Percentiles rank a stretch among this genome's conserved stretches.
Evolutionary conservation across 2,888 invertebrate species (phyloP).

Genomic region (Campaea margaritaria): DNA sequence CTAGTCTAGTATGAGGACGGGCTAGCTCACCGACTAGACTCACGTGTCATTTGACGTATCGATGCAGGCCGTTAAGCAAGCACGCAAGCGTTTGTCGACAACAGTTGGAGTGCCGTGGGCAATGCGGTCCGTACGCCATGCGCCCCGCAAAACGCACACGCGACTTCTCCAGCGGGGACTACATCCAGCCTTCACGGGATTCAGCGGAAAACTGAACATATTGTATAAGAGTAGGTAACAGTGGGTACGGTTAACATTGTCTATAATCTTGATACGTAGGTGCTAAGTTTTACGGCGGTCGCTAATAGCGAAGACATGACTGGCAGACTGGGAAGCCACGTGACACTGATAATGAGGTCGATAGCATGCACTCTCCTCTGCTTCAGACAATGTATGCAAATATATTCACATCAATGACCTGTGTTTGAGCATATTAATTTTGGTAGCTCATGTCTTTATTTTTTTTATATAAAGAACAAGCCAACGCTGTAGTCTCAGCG

Average conservation of each 20-base stretch:
- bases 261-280: conserved; percentile 5
- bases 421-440: too few species aligned
- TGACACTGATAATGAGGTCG: conserved; percentile 7
- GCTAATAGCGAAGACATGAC: conserved; percentile 15
- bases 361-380: conserved; percentile 4
- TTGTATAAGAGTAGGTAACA: background rate
- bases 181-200: background rate
- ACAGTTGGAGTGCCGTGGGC: too few species aligned
- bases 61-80: too few species aligned
- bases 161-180: background rate
- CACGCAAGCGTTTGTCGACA: too few species aligned
- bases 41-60: too few species aligned
- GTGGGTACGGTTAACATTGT: background rate
- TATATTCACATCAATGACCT: background rate
- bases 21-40: too few species aligned
- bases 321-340: background rate
- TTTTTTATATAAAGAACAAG: too few species aligned
- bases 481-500: background rate
- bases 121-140: too few species aligned
- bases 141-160: background rate
- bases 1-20: too few species aligned
- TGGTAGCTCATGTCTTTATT: too few species aligned
- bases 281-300: background rate
- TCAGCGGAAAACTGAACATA: background rate
- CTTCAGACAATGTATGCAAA: background rate